These are phyloP conservation scores for Paramuricea clavata DNA, from an alignment of 92 coral and sea anemone species.

Conservation along the genomic window DNA sequence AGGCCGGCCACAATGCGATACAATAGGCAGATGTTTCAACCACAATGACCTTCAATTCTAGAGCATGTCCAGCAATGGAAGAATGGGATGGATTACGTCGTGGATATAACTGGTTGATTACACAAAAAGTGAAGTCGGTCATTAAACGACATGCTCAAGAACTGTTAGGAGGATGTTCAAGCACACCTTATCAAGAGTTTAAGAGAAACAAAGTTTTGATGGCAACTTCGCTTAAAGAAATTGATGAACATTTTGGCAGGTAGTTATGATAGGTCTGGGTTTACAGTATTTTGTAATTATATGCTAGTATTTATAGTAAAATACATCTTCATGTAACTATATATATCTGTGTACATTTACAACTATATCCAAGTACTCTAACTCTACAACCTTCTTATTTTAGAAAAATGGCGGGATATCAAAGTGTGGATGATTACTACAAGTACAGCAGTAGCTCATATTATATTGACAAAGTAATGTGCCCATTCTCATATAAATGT, in stretches of 20 bases:
- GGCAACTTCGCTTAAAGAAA: constrained; percentile 80
- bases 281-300: no score
- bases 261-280: no score
- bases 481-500: background rate
- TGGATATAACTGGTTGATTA: constrained; percentile 87
- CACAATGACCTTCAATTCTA: constrained; percentile 7
- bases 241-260: constrained; percentile 86
- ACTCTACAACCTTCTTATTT: background rate
- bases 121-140: constrained; percentile 80
- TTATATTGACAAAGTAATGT: constrained; percentile 77
- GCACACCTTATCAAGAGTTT: constrained; percentile 51
- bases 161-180: constrained; percentile 68
- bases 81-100: constrained; percentile 92
- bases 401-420: constrained; percentile 93
- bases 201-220: constrained; percentile 70
- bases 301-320: no score
- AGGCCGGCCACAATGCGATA: no score
- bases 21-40: no score
- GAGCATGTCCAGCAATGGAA: constrained; percentile 79
- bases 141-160: constrained; percentile 81
- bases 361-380: no score
- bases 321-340: no score
- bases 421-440: constrained; percentile 80
- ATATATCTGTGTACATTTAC: no score
- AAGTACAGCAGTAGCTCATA: constrained; percentile 83